Percentiles rank a stretch among this genome's conserved stretches.
Conservation (phyloP, 1,140 invertebrate species). For the Lasioglossum albipes region DNA sequence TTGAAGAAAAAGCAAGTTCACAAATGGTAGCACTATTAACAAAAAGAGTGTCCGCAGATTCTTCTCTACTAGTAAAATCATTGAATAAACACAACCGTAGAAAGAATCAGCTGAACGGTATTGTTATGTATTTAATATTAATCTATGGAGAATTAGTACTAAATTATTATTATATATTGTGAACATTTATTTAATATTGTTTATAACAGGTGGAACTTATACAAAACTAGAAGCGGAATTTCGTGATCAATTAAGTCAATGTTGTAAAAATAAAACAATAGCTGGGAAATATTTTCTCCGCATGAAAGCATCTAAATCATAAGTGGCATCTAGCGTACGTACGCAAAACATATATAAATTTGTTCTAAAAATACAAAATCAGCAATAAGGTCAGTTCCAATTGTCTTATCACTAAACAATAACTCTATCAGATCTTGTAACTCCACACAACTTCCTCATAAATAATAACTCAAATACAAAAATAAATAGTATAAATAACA, state of each 20-base stretch:
- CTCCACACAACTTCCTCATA: neutral
- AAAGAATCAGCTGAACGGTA: slow-evolving; percentile 70
- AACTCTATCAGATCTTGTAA: neutral
- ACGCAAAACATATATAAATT: too few species aligned
- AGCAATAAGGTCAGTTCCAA: neutral
- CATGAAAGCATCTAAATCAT: slow-evolving; percentile 48
- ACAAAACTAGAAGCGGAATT: slow-evolving; percentile 86
- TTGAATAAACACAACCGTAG: slow-evolving; percentile 63
- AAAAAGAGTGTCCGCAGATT: slow-evolving; percentile 75
- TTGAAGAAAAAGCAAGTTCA: slow-evolving; percentile 87
- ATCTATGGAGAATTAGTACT: slow-evolving; percentile 28
- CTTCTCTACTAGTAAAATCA: slow-evolving; percentile 60
- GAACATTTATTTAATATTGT: slow-evolving; percentile 35
- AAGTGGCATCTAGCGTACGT: neutral
- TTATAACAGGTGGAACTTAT: slow-evolving; percentile 84
- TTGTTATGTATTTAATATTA: slow-evolving; percentile 28
- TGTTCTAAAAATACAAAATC: neutral
- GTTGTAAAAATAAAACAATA: slow-evolving; percentile 69
- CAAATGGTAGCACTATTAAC: slow-evolving; percentile 85
- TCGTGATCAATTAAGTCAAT: slow-evolving; percentile 81
- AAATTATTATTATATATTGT: neutral
- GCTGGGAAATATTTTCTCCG: slow-evolving; percentile 55
- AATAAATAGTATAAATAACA: slow-evolving; percentile 31
- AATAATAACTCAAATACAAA: slow-evolving; percentile 8
- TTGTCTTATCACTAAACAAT: neutral